Evolutionary conservation across 2,797 vertebrate species (phyloP), one percentile per base, ranked within the genome.

Genomic region (Chelonia mydas): DNA sequence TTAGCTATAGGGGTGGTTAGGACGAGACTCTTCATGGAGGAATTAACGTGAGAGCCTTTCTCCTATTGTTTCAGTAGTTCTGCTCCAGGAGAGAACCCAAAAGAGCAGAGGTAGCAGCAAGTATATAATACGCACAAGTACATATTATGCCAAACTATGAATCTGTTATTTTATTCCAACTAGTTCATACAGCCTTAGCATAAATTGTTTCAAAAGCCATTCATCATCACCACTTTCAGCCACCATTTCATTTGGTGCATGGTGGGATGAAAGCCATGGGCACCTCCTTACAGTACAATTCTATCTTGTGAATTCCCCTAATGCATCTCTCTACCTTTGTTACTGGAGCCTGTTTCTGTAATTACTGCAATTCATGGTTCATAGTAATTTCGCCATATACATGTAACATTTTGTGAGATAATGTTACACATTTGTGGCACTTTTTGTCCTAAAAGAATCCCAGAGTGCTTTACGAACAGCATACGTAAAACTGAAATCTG

Each of bases 201-300:
- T 41, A 59, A 81, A 13, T 23, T 7, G 5, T 89, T 90, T 45
- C 77, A 77, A 59, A 65, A 84, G 23, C 19, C 13, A 11, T 33
- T 23, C 91, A 88, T 13, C 54, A 51, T 15, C 37, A 1, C 0
- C 25, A 49, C 41, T 59, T 12, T 76, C 45, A 45, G 83, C 7
- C 45, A 1, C 47, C 49, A 0, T n/a, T 2, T 0, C 41, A 28
- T 77, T 49, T 77, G 74, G 45, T 72, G 37, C n/a, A 41, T 37
- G 37, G 65, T 72, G n/a, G n/a, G n/a, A 72, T 41, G 19, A 72
- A 72, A 72, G 19, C 37, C 65, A 3, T 37, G 19, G n/a, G n/a
- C 72, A 72, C n/a, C 19, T 21, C 74, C 27, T 47, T 47, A 47
- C 45, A 17, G 12, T 25, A 49, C 45, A 47, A 41, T 77, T 77